Percentiles rank a stretch among this genome's conserved stretches.
phyloP scores from a whole-genome alignment of 2,888 invertebrate genomes.

The Uropetala carovei region DNA sequence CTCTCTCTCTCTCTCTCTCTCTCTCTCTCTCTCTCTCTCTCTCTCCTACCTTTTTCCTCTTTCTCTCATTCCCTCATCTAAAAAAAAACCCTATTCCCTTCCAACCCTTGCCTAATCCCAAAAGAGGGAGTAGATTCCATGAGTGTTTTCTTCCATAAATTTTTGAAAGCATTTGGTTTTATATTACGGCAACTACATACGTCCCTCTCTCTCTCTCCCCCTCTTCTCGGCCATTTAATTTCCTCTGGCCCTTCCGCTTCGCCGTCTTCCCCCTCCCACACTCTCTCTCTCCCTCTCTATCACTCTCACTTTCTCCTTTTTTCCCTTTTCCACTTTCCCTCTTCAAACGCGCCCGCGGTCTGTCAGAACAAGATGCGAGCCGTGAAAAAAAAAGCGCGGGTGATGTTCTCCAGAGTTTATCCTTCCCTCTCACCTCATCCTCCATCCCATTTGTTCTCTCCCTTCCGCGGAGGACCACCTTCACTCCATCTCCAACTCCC shows the following conservation, averaged over 20 bases:
- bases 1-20: neutral
- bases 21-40: neutral
- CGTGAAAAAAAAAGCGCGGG: slow-evolving; percentile 37
- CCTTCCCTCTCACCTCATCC: neutral
- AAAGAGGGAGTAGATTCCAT: too few relatives aligned
- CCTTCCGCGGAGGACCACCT: too few relatives aligned
- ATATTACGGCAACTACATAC: neutral
- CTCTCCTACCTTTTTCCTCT: neutral
- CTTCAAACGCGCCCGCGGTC: slow-evolving; percentile 57
- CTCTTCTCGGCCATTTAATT: neutral
- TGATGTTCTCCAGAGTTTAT: neutral
- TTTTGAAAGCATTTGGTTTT: too few relatives aligned
- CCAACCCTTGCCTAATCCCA: neutral
- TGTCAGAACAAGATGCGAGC: slow-evolving; percentile 61
- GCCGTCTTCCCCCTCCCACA: too few relatives aligned
- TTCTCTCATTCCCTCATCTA: neutral
- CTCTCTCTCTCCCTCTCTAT: neutral
- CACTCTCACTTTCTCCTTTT: neutral
- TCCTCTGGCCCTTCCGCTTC: neutral
- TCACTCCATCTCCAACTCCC: too few relatives aligned
- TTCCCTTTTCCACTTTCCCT: neutral
- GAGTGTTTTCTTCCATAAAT: too few relatives aligned
- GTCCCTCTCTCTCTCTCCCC: neutral
- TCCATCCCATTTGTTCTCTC: neutral
- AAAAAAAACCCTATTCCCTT: neutral